phyloP scores from a whole-genome alignment of 2,797 vertebrate genomes.

The Eulemur rubriventer region DNA sequence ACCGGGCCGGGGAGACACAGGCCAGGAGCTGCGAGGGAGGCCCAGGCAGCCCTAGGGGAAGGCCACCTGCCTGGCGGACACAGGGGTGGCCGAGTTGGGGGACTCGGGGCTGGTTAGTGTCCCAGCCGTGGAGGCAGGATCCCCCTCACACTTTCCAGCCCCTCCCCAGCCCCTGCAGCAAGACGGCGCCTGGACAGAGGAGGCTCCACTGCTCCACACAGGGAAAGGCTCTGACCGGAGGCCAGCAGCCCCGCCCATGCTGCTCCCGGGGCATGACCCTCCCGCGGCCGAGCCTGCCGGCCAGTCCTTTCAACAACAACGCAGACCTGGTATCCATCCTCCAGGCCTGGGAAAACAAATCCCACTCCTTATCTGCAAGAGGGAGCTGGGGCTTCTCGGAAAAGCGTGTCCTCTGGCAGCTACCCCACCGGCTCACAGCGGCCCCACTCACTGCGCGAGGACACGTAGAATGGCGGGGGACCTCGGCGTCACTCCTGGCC shows the following conservation, averaged over 20 bases:
- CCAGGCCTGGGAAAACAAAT: not conserved
- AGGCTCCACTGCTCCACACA: not conserved
- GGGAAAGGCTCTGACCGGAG: not conserved
- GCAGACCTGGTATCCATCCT: not conserved
- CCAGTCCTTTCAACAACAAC: not conserved
- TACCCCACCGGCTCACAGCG: conserved; percentile 52
- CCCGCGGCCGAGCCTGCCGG: rapidly evolving
- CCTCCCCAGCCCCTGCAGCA: not conserved
- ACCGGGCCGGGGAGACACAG: rapidly evolving
- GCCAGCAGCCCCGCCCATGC: rapidly evolving
- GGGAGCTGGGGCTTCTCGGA: not conserved
- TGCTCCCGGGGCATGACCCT: not conserved
- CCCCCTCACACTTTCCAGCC: not conserved
- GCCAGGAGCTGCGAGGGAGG: no score
- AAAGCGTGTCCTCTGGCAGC: not conserved
- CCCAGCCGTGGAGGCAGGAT: not conserved
- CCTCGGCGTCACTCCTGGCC: conserved; percentile 73
- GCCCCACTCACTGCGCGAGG: conserved; percentile 71
- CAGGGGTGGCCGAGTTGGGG: not conserved
- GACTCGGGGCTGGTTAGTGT: rapidly evolving
- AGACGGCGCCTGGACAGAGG: not conserved
- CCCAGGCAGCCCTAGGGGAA: rapidly evolving
- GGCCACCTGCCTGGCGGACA: no score
- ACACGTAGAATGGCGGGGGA: conserved; percentile 71
- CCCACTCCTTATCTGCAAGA: not conserved